Conservation (phyloP, 2,113 vertebrate species). For the Shinisaurus crocodilurus region DNA sequence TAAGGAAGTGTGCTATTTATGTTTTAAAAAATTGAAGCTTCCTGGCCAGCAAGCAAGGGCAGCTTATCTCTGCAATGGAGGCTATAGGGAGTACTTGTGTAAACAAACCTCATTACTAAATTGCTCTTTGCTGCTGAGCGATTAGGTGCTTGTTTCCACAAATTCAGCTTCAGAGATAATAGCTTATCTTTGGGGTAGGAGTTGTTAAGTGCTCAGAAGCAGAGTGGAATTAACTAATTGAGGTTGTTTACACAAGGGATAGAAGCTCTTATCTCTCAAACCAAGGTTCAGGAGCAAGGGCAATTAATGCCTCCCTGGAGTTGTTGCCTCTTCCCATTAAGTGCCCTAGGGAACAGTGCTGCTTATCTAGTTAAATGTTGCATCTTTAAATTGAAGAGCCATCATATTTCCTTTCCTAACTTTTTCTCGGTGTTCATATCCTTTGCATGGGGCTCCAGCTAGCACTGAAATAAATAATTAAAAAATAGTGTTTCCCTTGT, state of each 20-base stretch:
- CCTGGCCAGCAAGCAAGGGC: not conserved
- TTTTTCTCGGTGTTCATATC: not conserved
- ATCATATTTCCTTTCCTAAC: not conserved
- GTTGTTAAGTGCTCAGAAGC: slow-evolving; percentile 35
- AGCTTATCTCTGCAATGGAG: slow-evolving; percentile 7
- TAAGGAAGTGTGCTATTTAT: not conserved
- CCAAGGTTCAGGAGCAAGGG: slow-evolving; percentile 13
- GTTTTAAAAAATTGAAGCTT: not conserved
- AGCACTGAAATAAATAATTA: not conserved
- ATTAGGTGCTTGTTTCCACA: slow-evolving; percentile 36
- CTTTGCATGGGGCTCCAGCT: not conserved
- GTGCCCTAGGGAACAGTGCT: not conserved
- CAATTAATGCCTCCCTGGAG: slow-evolving; percentile 22
- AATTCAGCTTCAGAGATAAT: slow-evolving; percentile 24
- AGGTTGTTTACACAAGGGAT: slow-evolving; percentile 33
- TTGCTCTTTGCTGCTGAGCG: slow-evolving; percentile 24
- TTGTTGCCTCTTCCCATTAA: slow-evolving; percentile 13
- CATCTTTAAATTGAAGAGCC: slow-evolving; percentile 4
- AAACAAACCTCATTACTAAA: slow-evolving; percentile 30
- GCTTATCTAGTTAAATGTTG: slow-evolving; percentile 1
- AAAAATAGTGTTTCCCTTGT: not conserved
- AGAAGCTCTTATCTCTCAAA: slow-evolving; percentile 26
- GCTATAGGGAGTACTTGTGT: slow-evolving; percentile 5
- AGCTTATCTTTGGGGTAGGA: slow-evolving; percentile 29
- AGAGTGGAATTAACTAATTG: slow-evolving; percentile 38